Evolutionary conservation across 2,797 vertebrate genomes (phyloP), one percentile per base, ranked within the genome.

Genomic region (Pyrocephalus nanus): DNA sequence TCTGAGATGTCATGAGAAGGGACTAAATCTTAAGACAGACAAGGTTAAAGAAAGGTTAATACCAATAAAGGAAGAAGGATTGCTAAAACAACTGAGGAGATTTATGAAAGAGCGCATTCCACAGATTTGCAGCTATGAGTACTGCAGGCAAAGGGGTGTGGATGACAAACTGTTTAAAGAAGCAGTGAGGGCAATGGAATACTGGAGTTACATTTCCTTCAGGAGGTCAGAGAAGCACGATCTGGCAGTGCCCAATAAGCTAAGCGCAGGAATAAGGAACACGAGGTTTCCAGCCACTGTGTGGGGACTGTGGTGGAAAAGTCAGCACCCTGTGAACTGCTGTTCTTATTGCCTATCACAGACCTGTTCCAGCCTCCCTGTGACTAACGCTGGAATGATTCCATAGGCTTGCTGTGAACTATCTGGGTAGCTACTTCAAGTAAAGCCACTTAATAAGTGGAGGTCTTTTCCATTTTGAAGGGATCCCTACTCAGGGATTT

Each of bases 11-110:
- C 86, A 92, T 8, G 18, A 78, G 75, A 88, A 87, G 50, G 94
- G 70, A 92, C 60, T 92, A 92, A 97, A 92, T 92, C 77, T 84
- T 88, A 94, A 95, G 79, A 93, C 0, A 93, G 90, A 93, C 53
- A 92, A 95, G 86, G 78, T 91, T 90, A 96, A 96, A 96, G 95
- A 95, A 92, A 60, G 72, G 92, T 77, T 95, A 96, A 96, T 96
- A 92, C 77, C 87, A 95, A 95, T 95, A 94, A 96, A 95, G 74
- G 74, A 96, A 93, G 80, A 96, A 95, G 69, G 50, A 92, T 90
- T 96, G 60, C 90, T 95, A 92, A 95, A 96, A 96, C 74, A 95
- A 91, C 43, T 51, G 83, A 43, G 23, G 42, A 88, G n/a, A 62
- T 95, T 96, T 96, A 96, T 76, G 58, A 79, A 95, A 90, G 60